A percentile compares a stretch with the other conserved stretches of the same genome.
phyloP scores from a whole-genome alignment of 2,888 invertebrate genomes.

The Resseliella maxima region DNA sequence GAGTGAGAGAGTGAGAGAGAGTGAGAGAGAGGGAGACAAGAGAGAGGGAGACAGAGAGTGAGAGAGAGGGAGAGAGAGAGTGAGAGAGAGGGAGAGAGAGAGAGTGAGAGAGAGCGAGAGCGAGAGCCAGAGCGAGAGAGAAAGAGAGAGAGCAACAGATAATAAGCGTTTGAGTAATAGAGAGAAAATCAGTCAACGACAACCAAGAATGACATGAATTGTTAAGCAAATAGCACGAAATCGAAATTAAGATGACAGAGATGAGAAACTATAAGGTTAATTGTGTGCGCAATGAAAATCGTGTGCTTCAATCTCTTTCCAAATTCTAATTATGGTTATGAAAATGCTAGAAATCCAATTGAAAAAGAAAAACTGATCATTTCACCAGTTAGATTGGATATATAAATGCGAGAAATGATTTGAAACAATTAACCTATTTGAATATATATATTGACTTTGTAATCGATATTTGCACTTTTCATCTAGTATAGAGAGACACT shows the following conservation, averaged over 20 bases:
- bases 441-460: conserved; percentile 9
- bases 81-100: no score
- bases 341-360: background rate
- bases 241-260: conserved; percentile 49
- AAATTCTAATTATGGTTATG: conserved; percentile 48
- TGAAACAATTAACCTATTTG: conserved; percentile 41
- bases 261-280: conserved; percentile 38
- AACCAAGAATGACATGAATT: no score
- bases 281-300: conserved; percentile 31
- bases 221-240: conserved; percentile 35
- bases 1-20: no score
- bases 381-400: background rate
- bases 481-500: conserved; percentile 6
- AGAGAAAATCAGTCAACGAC: no score
- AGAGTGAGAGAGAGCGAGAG: no score
- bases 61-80: no score
- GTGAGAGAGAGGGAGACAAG: no score
- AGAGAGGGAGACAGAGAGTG: no score
- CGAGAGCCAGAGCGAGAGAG: no score
- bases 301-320: conserved; percentile 44
- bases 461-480: conserved; percentile 46
- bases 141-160: no score
- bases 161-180: no score
- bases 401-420: conserved; percentile 14
- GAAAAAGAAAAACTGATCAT: background rate